Percentiles rank a stretch among this genome's conserved stretches.
phyloP scores from a whole-genome alignment of 2,797 vertebrate species.

The Distichodus sexfasciatus region DNA sequence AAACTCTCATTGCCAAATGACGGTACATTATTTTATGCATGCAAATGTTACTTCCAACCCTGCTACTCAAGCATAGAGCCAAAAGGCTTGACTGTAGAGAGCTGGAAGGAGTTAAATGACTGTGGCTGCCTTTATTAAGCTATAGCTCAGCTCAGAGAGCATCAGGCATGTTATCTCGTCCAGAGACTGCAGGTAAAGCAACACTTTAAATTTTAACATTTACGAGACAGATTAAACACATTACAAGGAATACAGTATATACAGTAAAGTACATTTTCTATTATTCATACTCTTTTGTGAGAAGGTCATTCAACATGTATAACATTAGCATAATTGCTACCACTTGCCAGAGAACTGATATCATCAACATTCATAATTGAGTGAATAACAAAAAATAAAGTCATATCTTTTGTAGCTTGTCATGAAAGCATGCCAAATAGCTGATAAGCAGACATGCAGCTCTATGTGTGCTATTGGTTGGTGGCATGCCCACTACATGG shows the following conservation, averaged over 20 bases:
- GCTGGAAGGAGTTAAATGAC: slow-evolving; percentile 63
- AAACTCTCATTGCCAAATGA: slow-evolving; percentile 59
- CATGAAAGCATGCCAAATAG: slow-evolving; percentile 13
- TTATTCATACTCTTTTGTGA: slow-evolving; percentile 25
- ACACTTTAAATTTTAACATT: slow-evolving; percentile 68
- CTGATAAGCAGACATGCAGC: neutral
- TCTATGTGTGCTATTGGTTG: neutral
- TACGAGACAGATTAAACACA: slow-evolving; percentile 40
- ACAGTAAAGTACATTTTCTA: slow-evolving; percentile 11
- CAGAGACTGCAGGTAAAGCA: slow-evolving; percentile 41
- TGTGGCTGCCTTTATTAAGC: slow-evolving; percentile 73
- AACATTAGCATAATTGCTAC: slow-evolving; percentile 7
- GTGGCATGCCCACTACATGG: slow-evolving; percentile 1
- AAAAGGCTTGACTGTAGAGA: slow-evolving; percentile 76
- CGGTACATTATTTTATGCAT: slow-evolving; percentile 71
- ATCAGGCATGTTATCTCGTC: slow-evolving; percentile 68
- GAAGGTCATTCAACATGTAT: neutral
- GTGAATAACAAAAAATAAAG: slow-evolving; percentile 2
- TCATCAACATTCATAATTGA: neutral
- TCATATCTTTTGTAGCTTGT: neutral
- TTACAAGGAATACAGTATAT: slow-evolving; percentile 26
- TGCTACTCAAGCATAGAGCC: slow-evolving; percentile 71
- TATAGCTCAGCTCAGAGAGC: slow-evolving; percentile 62
- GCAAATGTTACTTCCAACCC: slow-evolving; percentile 75
- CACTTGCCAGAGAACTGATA: neutral